Percentiles rank a stretch among this genome's conserved stretches.
phyloP scores from a whole-genome alignment of 1,140 invertebrate genomes.

The Drosophila hydei region DNA sequence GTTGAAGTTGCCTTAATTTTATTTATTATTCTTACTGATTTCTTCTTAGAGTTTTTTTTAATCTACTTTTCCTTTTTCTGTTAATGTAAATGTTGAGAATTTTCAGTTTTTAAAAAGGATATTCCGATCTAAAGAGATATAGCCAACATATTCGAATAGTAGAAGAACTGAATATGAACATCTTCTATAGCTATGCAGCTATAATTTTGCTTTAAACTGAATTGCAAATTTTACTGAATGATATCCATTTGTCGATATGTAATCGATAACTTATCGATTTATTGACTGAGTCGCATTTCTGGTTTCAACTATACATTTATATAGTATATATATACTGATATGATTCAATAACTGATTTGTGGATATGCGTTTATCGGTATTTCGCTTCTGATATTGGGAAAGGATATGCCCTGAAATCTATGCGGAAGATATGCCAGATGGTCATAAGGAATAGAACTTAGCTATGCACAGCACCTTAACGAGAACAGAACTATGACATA shows the following conservation, averaged over 20 bases:
- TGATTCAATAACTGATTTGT: not conserved
- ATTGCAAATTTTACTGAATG: not conserved
- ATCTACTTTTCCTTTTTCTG: not conserved
- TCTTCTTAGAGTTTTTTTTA: not conserved
- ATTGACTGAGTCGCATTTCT: not conserved
- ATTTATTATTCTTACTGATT: slow-evolving; percentile 7
- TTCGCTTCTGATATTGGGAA: slow-evolving; percentile 29
- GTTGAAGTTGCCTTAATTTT: slow-evolving; percentile 68
- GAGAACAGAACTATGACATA: slow-evolving; percentile 29
- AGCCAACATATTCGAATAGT: not conserved
- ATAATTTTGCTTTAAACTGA: not conserved
- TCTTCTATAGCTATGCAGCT: too few relatives aligned
- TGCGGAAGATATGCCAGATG: slow-evolving; percentile 8
- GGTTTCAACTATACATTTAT: too few relatives aligned
- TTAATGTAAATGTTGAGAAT: not conserved
- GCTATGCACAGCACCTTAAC: slow-evolving; percentile 67
- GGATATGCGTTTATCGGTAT: not conserved
- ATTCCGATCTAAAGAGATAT: not conserved
- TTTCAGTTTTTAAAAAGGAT: not conserved
- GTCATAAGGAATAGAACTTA: slow-evolving; percentile 17
- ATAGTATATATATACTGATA: not conserved
- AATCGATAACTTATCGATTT: not conserved
- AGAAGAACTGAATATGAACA: not conserved
- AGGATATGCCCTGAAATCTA: slow-evolving; percentile 52
- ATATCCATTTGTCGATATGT: not conserved